A percentile compares a stretch with the other conserved stretches of the same genome.
phyloP scores from a whole-genome alignment of 1,140 invertebrate genomes.

The Lanistes nyassanus region DNA sequence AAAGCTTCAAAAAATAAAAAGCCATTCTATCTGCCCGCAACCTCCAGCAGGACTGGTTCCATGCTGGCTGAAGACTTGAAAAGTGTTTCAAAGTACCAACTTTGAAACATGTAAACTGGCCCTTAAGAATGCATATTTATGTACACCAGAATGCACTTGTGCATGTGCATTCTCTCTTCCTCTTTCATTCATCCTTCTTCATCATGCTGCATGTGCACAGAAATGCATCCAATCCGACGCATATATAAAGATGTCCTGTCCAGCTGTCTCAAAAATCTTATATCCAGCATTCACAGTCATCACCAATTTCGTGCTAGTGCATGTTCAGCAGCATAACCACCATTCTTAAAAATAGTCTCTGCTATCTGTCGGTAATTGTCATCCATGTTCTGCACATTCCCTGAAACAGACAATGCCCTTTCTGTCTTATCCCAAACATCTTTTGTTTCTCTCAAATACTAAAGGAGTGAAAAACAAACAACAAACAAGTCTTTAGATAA shows the following conservation, averaged over 20 bases:
- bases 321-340: slow-evolving; percentile 74
- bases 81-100: too few species aligned
- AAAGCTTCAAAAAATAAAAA: too few species aligned
- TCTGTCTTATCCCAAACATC: too few species aligned
- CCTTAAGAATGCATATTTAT: not conserved
- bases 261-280: not conserved
- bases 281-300: not conserved
- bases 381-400: slow-evolving; percentile 55
- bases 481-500: slow-evolving; percentile 12
- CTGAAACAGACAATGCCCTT: slow-evolving; percentile 38
- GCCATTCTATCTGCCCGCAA: too few species aligned
- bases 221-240: not conserved
- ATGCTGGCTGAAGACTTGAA: too few species aligned
- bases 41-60: too few species aligned
- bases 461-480: not conserved
- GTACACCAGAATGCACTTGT: not conserved
- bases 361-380: slow-evolving; percentile 64
- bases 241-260: not conserved
- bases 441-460: not conserved
- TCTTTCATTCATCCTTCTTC: not conserved
- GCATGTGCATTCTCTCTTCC: not conserved
- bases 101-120: too few species aligned
- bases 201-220: not conserved
- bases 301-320: slow-evolving; percentile 73
- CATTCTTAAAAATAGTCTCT: slow-evolving; percentile 68